These are phyloP conservation scores for Sebastes schlegelii DNA, from an alignment of 2,113 vertebrate genomes.

Conservation along the genomic window DNA sequence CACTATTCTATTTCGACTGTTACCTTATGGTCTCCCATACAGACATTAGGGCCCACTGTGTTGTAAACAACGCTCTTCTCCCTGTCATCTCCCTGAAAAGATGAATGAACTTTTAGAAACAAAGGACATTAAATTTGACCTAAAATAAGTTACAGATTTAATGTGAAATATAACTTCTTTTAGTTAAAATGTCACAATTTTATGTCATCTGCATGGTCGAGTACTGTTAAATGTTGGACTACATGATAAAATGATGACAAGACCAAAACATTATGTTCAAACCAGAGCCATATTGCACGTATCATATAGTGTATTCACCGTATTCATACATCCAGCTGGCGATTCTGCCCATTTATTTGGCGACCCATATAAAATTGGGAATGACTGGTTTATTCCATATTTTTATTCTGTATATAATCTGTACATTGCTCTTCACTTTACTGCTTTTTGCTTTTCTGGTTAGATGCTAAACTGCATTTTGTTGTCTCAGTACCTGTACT, in stretches of 20 bases:
- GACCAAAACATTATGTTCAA: background rate
- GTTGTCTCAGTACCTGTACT: background rate
- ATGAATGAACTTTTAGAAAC: background rate
- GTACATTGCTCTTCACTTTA: background rate
- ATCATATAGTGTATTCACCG: too few relatives aligned
- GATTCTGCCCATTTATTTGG: too few relatives aligned
- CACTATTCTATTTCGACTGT: background rate
- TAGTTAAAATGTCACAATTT: background rate
- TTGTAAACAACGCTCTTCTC: slow-evolving; percentile 79
- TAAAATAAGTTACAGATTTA: background rate
- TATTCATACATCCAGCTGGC: too few relatives aligned
- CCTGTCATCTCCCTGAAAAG: slow-evolving; percentile 68
- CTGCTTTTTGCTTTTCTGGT: background rate
- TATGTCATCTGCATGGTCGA: background rate
- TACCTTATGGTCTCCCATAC: slow-evolving; percentile 91
- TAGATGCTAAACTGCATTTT: background rate
- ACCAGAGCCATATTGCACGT: background rate
- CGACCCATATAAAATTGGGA: too few relatives aligned
- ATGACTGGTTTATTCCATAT: background rate
- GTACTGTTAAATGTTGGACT: background rate
- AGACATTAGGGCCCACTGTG: slow-evolving; percentile 84
- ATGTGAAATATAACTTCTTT: background rate
- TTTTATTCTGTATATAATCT: background rate
- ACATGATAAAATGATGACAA: background rate
- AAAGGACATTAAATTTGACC: background rate